phyloP scores from a whole-genome alignment of 2,113 vertebrate genomes.

The Nansenia antarctica region DNA sequence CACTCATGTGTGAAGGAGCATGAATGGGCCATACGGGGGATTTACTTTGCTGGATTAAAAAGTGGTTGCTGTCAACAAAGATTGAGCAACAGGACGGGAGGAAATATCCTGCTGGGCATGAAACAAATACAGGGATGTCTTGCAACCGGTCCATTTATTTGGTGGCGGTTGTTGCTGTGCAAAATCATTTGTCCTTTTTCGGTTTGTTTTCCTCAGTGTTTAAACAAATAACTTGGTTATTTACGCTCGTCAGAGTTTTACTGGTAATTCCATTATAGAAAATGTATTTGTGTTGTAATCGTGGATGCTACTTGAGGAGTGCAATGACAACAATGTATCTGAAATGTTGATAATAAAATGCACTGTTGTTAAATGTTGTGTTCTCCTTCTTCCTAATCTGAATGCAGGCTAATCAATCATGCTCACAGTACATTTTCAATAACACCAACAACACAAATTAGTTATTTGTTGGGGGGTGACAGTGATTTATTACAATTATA shows the following conservation, averaged over 20 bases:
- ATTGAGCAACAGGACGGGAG: constrained; percentile 40
- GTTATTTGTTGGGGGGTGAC: constrained; percentile 66
- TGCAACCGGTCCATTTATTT: not conserved
- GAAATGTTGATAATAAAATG: constrained; percentile 30
- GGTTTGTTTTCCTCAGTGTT: not conserved
- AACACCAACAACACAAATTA: constrained; percentile 73
- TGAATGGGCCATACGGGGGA: constrained; percentile 40
- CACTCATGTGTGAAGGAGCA: constrained; percentile 42
- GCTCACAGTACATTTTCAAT: constrained; percentile 48
- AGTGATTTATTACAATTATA: constrained; percentile 68
- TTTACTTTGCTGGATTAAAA: constrained; percentile 47
- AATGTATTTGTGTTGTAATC: constrained; percentile 32
- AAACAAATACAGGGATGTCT: constrained; percentile 35
- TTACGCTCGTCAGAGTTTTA: constrained; percentile 22
- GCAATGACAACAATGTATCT: constrained; percentile 34
- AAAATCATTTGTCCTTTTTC: constrained; percentile 34
- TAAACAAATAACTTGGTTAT: constrained; percentile 27
- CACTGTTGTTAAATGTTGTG: constrained; percentile 52
- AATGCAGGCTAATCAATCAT: constrained; percentile 67
- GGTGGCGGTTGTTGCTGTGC: constrained; percentile 6
- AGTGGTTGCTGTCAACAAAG: constrained; percentile 42
- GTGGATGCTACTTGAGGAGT: constrained; percentile 43
- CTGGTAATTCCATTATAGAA: constrained; percentile 23
- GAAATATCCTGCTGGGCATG: constrained; percentile 31
- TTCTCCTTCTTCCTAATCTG: constrained; percentile 54